These are phyloP conservation scores for Calliphora vomitoria DNA, from an alignment of 2,888 invertebrate genomes.

Conservation along the genomic window DNA sequence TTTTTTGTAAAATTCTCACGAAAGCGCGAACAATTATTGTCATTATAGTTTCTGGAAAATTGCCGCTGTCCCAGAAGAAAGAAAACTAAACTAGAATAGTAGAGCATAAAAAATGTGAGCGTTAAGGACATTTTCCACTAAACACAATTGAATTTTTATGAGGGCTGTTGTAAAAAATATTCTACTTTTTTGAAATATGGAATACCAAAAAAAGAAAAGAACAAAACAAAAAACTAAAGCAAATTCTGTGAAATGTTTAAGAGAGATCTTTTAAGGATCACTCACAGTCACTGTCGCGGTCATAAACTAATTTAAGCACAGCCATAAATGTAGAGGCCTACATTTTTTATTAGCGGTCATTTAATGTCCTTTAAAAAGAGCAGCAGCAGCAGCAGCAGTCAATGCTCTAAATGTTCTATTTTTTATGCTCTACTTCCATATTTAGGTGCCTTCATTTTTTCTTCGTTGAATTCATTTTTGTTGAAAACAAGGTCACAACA, in stretches of 20 bases:
- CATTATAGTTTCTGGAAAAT: neutral
- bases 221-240: neutral
- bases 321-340: conserved; percentile 8
- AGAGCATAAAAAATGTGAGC: conserved; percentile 49
- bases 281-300: neutral
- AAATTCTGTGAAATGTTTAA: neutral
- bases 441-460: conserved; percentile 10
- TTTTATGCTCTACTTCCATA: conserved; percentile 67
- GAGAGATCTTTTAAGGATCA: neutral
- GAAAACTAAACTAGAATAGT: conserved; percentile 54
- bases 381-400: conserved; percentile 10
- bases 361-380: conserved; percentile 30
- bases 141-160: neutral
- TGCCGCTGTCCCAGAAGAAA: neutral
- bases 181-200: conserved; percentile 17
- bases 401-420: conserved; percentile 61
- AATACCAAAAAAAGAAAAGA: conserved; percentile 1
- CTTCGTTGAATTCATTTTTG: neutral
- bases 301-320: conserved; percentile 42
- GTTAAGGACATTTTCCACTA: neutral
- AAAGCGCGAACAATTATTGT: conserved; percentile 23
- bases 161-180: conserved; percentile 5
- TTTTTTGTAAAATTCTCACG: conserved; percentile 25
- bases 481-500: conserved; percentile 11
- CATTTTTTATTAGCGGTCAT: conserved; percentile 50